Evolutionary conservation across 2,888 invertebrate species (phyloP), one percentile per base, ranked within the genome.

Genomic region (Eristalis tenax): DNA sequence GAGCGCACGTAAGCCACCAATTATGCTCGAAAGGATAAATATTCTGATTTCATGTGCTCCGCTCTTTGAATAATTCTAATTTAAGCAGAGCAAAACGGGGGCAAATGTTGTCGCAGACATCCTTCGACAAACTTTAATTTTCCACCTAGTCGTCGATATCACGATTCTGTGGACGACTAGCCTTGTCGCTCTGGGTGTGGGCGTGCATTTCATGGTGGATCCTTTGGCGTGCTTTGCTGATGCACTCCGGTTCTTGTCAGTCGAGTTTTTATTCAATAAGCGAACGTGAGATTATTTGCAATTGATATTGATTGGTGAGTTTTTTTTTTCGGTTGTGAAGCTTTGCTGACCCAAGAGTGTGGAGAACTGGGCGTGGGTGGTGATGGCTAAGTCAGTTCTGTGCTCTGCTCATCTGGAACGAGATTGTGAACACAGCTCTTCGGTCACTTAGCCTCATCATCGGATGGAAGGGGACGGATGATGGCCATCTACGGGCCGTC

Each of bases 281-380:
- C 43, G 66, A 80, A 80, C 83, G 83, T 84, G 83, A 80, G 66
- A 76, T 61, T 76, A 66, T 84, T 80, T 70, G 63, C 65, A 84
- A 80, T 84, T 80, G 80, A 75, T 74, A 78, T 74, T 61, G 57
- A 61, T 13, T n/a, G 23, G 10, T 32, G 32, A 59, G 32, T 1
- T 68, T 64, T 32, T 56, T 64, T 32, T 56, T 28, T 8, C 23
- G 18, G 8, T 8, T 18, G 50, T 5, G 18, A 56, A 69, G 23
- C 26, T 15, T 43, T 56, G 66, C 13, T 68, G 50, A 69, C 61
- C 68, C 40, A 40, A 59, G 59, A 63, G 18, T 15, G 26, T 40
- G 23, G 28, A 50, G 32, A 23, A 28, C 50, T 18, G n/a, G 13
- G 18, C 18, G 32, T 32, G 61, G 38, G 32, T 38, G 59, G 18